Evolutionary conservation across 1,140 invertebrate genomes (phyloP).

Genomic region (Latrodectus geometricus): DNA sequence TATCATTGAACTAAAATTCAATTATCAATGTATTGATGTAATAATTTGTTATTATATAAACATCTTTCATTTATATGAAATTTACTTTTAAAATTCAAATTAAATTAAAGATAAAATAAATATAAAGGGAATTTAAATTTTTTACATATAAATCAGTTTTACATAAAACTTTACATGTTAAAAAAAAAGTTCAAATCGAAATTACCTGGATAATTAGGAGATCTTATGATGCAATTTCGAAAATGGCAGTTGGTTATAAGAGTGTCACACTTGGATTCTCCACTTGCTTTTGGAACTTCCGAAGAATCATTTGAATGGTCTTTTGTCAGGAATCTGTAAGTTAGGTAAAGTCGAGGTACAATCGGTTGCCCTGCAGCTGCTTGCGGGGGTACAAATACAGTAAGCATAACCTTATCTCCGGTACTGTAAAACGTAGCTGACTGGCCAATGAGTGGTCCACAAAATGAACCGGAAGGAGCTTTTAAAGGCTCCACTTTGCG

Average conservation of each 20-base stretch:
- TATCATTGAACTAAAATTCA: no score
- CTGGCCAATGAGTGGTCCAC: conserved; percentile 53
- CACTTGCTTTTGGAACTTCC: not conserved
- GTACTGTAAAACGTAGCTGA: conserved; percentile 60
- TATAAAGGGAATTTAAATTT: no score
- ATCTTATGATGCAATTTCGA: conserved; percentile 52
- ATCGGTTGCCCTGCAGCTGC: conserved; percentile 54
- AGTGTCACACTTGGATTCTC: conserved; percentile 35
- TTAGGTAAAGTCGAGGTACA: conserved; percentile 59
- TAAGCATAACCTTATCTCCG: conserved; percentile 46
- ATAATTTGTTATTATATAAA: no score
- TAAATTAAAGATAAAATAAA: no score
- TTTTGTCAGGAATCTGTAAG: conserved; percentile 56
- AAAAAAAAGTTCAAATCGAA: not conserved
- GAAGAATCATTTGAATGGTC: not conserved
- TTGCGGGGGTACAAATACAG: conserved; percentile 56
- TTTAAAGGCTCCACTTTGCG: not conserved
- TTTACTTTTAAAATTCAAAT: no score
- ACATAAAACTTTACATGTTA: no score
- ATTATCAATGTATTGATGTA: no score
- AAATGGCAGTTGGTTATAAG: conserved; percentile 49
- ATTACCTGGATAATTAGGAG: conserved; percentile 61
- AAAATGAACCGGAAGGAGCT: conserved; percentile 53
- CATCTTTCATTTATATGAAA: no score
- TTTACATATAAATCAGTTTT: no score